Conservation (phyloP, 2,797 vertebrate genomes). For the Lophotriccus pileatus region DNA sequence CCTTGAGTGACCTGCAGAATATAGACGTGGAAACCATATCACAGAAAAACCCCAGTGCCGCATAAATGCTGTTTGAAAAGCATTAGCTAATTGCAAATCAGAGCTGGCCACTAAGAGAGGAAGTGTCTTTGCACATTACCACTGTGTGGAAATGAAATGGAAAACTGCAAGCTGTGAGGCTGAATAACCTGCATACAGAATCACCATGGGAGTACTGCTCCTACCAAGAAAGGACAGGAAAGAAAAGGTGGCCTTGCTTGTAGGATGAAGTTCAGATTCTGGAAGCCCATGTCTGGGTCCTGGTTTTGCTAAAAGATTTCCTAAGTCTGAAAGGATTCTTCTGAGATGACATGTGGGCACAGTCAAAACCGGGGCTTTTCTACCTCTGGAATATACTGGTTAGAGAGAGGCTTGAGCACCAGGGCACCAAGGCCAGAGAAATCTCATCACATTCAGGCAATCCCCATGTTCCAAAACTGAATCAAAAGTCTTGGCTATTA, state of each 20-base stretch:
- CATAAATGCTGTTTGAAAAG: conserved; percentile 16
- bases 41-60: background rate
- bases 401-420: background rate
- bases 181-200: background rate
- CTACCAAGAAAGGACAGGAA: background rate
- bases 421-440: background rate
- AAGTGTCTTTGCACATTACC: background rate
- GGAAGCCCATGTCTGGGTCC: background rate
- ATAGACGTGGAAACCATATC: background rate
- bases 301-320: background rate
- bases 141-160: background rate
- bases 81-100: conserved; percentile 16
- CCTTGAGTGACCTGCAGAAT: background rate
- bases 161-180: background rate
- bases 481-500: background rate
- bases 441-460: background rate
- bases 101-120: background rate
- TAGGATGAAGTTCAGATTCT: background rate
- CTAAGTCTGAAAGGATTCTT: background rate
- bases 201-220: background rate
- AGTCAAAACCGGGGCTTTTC: background rate
- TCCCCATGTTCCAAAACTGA: background rate
- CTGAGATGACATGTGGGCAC: background rate
- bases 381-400: background rate
- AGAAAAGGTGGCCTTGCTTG: background rate